phyloP scores from a whole-genome alignment of 64 coral and sea anemone species.

The Astreopora myriophthalma region DNA sequence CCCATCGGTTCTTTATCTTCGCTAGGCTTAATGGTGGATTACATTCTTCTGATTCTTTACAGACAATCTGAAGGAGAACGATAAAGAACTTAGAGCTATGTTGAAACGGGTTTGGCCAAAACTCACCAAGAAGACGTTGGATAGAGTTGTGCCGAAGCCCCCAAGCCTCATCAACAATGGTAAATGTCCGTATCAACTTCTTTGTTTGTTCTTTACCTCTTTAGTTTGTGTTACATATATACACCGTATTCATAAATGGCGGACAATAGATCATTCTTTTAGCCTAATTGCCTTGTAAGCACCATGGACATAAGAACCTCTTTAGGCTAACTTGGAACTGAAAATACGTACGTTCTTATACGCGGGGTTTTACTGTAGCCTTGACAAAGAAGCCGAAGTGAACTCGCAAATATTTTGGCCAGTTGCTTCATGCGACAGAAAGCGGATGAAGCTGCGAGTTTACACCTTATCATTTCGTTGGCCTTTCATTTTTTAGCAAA shows the following conservation, averaged over 20 bases:
- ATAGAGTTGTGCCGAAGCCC: conserved; percentile 98
- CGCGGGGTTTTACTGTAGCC: no score
- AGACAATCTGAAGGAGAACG: conserved; percentile 98
- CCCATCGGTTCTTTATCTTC: no score
- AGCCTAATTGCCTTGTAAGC: no score
- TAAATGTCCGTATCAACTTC: conserved; percentile 41
- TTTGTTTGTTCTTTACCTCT: neutral
- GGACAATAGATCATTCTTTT: no score
- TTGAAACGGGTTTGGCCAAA: conserved; percentile 98
- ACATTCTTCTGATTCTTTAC: neutral
- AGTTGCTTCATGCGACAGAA: no score
- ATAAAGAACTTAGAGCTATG: conserved; percentile 97
- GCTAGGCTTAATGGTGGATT: neutral
- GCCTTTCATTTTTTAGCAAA: conserved; percentile 16
- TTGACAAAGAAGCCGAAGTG: no score
- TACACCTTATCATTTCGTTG: neutral
- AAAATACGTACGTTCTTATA: no score
- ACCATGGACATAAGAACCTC: no score
- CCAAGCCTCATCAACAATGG: conserved; percentile 91
- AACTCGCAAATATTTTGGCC: no score
- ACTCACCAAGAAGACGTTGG: conserved; percentile 97
- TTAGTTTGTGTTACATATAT: neutral
- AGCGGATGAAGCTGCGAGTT: neutral
- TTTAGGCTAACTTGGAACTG: no score
- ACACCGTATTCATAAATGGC: no score